Base-by-base conservation (phyloP, 2,888 invertebrate genomes). In the Acleris cristana region DNA sequence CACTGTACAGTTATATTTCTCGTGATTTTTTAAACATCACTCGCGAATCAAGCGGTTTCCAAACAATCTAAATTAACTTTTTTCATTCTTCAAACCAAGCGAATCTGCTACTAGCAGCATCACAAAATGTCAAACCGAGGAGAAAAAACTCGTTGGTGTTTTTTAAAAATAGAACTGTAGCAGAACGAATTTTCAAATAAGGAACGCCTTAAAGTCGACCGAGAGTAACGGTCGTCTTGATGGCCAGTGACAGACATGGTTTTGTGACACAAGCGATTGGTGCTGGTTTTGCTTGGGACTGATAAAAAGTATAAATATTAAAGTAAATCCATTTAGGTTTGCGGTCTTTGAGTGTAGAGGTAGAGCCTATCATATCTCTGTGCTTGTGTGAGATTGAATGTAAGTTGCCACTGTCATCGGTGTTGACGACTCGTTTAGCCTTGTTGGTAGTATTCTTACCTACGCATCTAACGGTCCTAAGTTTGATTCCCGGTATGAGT, bases 181-280 rank as follows among this genome's bases (percentile, higher is more conserved):
- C 83, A 76, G 78, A 84, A 84, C 87, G 77, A 85, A 86, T 87
- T 73, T 76, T 73, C 78, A 76, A 83, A 80, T 84, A 79, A 80
- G 77, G 76, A 78, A 77, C 79, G 78, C 73, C 78, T 76, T 78
- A 81, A 80, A 82, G 79, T 79, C 77, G 79, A 79, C 81, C 78
- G 74, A 69, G 70, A 73, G 70, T 80, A 86, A 85, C 85, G 84
- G 85, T 81, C 56, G 72, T 73, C 70, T 76, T 77, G 79, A 82
- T 80, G 74, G 76, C 73, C 76, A 73, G 77, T 76, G 71, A 74
- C 76, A 72, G 69, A 58, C 62, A 70, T 71, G 72, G 70, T 79
- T 78, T 78, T 77, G 76, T 75, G 23, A 59, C 57, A 73, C 75
- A 70, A 71, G 64, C 73, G 72, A 77, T 69, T 69, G 71, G 75